Base-by-base conservation (phyloP, 2,888 invertebrate species). In the Cacoxenus indagator region DNA sequence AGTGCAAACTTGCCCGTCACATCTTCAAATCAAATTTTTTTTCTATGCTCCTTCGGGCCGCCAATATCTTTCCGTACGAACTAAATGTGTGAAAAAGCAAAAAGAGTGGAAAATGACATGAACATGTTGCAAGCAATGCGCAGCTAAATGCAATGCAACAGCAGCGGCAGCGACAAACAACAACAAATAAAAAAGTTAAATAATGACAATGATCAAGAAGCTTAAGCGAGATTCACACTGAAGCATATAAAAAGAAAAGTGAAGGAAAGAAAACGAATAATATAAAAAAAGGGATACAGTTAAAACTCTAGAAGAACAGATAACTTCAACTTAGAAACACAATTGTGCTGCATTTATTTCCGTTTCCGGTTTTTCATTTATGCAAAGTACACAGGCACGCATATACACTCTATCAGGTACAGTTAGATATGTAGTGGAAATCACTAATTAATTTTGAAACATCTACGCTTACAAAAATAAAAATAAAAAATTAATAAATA, bases 161-260 rank as follows among this genome's bases (percentile, higher is more conserved):
- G 26, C 55, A 64, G 37, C 67, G 65, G 51, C 61, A 31, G 37
- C 62, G 61, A 51, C 61, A 19, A 62, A 57, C 24, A 66, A 45
- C 24, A 54, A 17, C 51, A 67, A 24, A 11, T 54, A 61, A 17
- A 61, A 61, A 27, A 14, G 43, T 29, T 48, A 48, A 43, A 45
- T 37, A 64, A n/a, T 64, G 22, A 45, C 45, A 46, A 24, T 26
- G 45, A 26, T 14, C 14, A 64, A 46, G 26, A 46, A 46, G 46
- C 17, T 37, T n/a, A 31, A 59, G 6, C 29, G 24, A 11, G n/a
- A n/a, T 26, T 26, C 26, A n/a, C 45, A 64, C 17, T 17, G 26
- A 64, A 46, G n/a, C 37, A 55, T 54, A 62, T 48, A 29, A 31
- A 14, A 64, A 9, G 22, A 65, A 37, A 51, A 37, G n/a, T 14